Conservation (phyloP, 2,888 invertebrate species). For the Chalcis sispes region DNA sequence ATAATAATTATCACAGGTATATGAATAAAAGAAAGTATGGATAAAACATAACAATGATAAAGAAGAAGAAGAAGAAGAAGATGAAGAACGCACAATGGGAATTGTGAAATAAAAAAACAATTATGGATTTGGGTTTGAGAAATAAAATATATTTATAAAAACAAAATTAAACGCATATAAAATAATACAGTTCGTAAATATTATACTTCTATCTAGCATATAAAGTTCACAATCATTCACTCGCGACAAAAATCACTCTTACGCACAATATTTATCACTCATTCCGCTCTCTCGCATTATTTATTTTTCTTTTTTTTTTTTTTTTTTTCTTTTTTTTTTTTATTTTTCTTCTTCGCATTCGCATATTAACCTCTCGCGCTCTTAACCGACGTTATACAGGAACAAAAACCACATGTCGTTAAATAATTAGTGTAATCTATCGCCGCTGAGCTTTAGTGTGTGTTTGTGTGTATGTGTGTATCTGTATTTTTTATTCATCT, state of each 20-base stretch:
- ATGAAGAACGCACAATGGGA: neutral
- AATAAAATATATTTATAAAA: conserved; percentile 76
- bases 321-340: too few species aligned
- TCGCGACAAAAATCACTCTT: conserved; percentile 1
- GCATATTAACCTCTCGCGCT: conserved; percentile 55
- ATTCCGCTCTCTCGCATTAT: conserved; percentile 20
- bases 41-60: too few species aligned
- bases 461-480: too few species aligned
- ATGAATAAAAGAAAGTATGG: neutral
- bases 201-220: conserved; percentile 62
- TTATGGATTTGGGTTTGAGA: conserved; percentile 62
- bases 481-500: neutral
- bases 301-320: conserved; percentile 13
- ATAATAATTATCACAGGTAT: conserved; percentile 6
- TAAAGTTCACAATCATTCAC: neutral
- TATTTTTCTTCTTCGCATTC: conserved; percentile 12
- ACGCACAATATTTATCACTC: neutral
- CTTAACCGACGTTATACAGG: conserved; percentile 65
- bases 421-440: conserved; percentile 59
- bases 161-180: conserved; percentile 74
- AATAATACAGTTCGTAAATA: conserved; percentile 72
- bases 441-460: conserved; percentile 44
- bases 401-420: conserved; percentile 71
- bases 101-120: conserved; percentile 39
- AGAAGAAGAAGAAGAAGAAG: neutral